A percentile compares a stretch with the other conserved stretches of the same genome.
These are phyloP conservation scores for Pterocles gutturalis DNA, from an alignment of 2,113 vertebrate genomes.

Conservation along the genomic window DNA sequence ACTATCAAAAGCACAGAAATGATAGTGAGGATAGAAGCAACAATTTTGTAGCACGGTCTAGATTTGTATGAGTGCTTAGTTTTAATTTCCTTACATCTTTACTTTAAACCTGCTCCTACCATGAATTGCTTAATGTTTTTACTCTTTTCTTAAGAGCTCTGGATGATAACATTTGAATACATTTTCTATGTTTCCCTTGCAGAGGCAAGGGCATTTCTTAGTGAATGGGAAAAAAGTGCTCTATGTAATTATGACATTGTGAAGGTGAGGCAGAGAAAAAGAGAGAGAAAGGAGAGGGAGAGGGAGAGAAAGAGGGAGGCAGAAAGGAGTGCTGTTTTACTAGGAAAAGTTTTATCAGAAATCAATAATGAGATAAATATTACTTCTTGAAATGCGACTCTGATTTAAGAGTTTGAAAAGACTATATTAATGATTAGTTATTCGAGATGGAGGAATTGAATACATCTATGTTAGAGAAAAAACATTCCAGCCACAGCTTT, in stretches of 20 bases:
- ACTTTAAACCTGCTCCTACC: slow-evolving; percentile 17
- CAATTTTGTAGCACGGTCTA: neutral
- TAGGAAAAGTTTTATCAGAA: neutral
- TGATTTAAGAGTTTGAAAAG: neutral
- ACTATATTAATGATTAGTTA: neutral
- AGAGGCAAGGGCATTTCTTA: slow-evolving; percentile 27
- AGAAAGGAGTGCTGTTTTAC: neutral
- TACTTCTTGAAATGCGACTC: neutral
- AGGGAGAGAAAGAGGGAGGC: neutral
- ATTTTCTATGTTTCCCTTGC: neutral
- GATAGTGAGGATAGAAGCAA: slow-evolving; percentile 45
- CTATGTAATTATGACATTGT: neutral
- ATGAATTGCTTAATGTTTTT: slow-evolving; percentile 53
- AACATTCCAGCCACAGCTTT: neutral
- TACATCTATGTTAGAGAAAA: neutral
- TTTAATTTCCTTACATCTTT: slow-evolving; percentile 33
- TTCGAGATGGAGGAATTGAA: neutral
- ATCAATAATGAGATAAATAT: neutral
- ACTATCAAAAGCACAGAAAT: slow-evolving; percentile 35
- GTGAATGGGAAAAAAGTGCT: neutral
- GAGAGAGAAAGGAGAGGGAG: neutral
- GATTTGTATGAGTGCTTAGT: neutral
- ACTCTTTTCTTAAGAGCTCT: slow-evolving; percentile 36
- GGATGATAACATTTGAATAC: slow-evolving; percentile 11
- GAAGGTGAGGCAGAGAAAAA: neutral